phyloP scores from a whole-genome alignment of 1,140 invertebrate genomes.

The Arion vulgaris region DNA sequence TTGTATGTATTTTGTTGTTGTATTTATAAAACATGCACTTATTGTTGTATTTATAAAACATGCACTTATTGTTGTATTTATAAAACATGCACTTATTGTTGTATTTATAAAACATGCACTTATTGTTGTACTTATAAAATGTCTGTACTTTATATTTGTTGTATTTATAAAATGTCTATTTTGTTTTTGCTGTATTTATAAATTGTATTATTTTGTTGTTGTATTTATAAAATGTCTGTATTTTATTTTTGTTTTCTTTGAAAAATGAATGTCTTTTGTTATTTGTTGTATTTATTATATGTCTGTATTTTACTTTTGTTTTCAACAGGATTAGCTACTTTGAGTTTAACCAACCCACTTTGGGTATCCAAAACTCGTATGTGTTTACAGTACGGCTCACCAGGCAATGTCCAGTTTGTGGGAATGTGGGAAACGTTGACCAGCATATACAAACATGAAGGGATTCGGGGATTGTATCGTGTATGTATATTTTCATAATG shows the following conservation, averaged over 20 bases:
- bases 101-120: too few relatives aligned
- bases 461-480: slow-evolving; percentile 88
- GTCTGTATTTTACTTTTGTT: too few relatives aligned
- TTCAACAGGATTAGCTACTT: slow-evolving; percentile 84
- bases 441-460: slow-evolving; percentile 93
- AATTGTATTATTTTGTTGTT: background rate
- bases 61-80: too few relatives aligned
- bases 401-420: slow-evolving; percentile 14
- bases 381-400: slow-evolving; percentile 71
- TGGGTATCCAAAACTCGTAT: slow-evolving; percentile 94
- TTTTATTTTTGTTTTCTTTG: too few relatives aligned
- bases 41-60: background rate
- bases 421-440: slow-evolving; percentile 92
- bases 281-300: background rate
- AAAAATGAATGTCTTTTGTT: background rate
- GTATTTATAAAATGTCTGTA: too few relatives aligned
- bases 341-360: slow-evolving; percentile 94
- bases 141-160: too few relatives aligned
- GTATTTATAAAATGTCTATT: too few relatives aligned
- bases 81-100: too few relatives aligned
- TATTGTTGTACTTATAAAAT: too few relatives aligned
- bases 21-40: too few relatives aligned
- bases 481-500: slow-evolving; percentile 68
- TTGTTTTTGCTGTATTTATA: background rate
- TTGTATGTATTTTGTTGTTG: too few relatives aligned